These are phyloP conservation scores for Philypnodon macrostomus DNA, from an alignment of 2,797 vertebrate genomes.

Conservation along the genomic window DNA sequence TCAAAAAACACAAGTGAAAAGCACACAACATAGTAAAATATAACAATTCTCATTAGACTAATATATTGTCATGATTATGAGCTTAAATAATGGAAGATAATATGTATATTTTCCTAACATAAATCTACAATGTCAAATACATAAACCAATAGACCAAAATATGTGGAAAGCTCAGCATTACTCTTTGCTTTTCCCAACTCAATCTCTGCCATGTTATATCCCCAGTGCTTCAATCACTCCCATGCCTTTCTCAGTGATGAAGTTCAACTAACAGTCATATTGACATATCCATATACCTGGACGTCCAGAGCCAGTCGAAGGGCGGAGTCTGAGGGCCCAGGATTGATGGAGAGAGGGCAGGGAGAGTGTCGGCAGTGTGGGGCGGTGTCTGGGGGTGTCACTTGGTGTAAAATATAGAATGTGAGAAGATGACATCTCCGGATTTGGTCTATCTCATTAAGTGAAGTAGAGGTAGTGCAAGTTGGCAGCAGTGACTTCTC, in stretches of 20 bases:
- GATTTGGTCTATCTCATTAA: conserved; percentile 58
- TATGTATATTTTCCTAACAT: too few species aligned
- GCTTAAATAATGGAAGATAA: too few species aligned
- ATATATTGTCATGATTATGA: too few species aligned
- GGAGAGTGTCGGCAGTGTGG: conserved; percentile 2
- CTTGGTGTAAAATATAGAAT: conserved; percentile 44
- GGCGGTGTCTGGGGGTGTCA: conserved; percentile 35
- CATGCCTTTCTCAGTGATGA: conserved; percentile 35
- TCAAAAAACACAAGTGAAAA: too few species aligned
- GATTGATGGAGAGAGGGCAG: conserved; percentile 33
- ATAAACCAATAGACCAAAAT: too few species aligned
- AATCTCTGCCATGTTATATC: conserved; percentile 19
- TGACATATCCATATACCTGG: conserved; percentile 61
- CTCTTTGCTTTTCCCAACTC: conserved; percentile 28
- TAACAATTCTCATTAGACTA: too few species aligned
- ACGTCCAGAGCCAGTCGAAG: conserved; percentile 26
- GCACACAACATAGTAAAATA: too few species aligned
- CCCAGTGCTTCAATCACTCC: conserved; percentile 37
- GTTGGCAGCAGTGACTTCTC: conserved; percentile 43
- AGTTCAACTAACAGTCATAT: conserved; percentile 39
- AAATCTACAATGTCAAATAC: too few species aligned
- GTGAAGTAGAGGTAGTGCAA: conserved; percentile 53
- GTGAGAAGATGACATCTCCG: conserved; percentile 60
- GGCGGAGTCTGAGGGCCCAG: conserved; percentile 17
- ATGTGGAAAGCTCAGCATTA: not conserved